Evolutionary conservation across 2,888 invertebrate genomes (phyloP), one percentile per base, ranked within the genome.

Genomic region (Tipula vernalis): DNA sequence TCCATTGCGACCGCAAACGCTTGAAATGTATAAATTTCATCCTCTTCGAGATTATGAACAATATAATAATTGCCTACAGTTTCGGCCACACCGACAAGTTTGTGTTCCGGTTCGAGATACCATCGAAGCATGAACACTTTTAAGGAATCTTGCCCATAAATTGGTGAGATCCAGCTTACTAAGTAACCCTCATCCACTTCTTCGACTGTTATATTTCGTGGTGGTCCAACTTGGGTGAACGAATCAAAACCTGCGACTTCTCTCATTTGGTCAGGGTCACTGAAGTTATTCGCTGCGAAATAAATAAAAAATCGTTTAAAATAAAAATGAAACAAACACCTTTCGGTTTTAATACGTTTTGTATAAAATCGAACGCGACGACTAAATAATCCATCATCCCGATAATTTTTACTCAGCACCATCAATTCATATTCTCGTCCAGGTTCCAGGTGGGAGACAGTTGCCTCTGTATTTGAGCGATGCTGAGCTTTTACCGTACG

Each of bases 311-410:
- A 5, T 87, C 83, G 36, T 1, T 83, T 83, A 36, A n/a, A 36
- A 28, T 28, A 28, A 28, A 28, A 28, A 2, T 28, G 28, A 28
- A 28, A 28, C 28, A 28, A 28, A 28, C 28, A 28, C 28, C 28
- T 28, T 28, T 28, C 13, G 15, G 28, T 28, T 28, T 10, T 5
- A 44, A 12, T 86, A 92, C 92, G 93, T 91, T 94, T 94, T 0
- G 98, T 98, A 90, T 94, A 94, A 87, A 95, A 94, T 89, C 94
- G 94, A 42, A 97, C 93, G 12, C 96, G 94, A 91, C 96, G 96
- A 91, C 98, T 98, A 90, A 97, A 97, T 92, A 97, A 95, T 36
- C 98, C 98, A 89, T 98, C 97, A 6, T 98, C 98, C 87, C 94
- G 93, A 89, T 95, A 94, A 91, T 98, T 98, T 91, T 96, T 96